Base-by-base conservation (phyloP, 2,888 invertebrate species). In the Drosophila robusta region DNA sequence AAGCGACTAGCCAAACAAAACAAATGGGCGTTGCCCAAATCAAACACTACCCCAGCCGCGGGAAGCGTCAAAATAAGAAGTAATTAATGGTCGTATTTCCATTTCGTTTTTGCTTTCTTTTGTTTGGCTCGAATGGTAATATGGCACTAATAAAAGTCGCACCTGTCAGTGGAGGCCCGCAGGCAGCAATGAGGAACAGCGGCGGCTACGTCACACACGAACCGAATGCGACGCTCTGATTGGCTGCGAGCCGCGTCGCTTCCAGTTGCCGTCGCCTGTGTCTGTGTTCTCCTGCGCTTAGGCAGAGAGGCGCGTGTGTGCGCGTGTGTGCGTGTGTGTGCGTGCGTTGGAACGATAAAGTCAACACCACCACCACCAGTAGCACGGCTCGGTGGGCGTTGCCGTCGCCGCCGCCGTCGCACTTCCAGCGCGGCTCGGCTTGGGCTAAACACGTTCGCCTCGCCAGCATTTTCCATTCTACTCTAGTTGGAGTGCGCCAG, bases 1-100 rank as follows among this genome's bases (percentile, higher is more conserved):
- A 87, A 58, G 70, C 84, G 64, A 70, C 74, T 70, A 80, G 66
- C 75, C 78, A 87, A 84, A 78, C 82, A 87, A 87, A 83, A 78
- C 81, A 89, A 82, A 84, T 75, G 78, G 89, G 90, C 86, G 90
- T 87, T 78, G 60, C 80, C 78, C 55, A 71, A 62, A 49, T 52
- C 63, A 61, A 69, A 65, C 42, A 61, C 75, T 76, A 62, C 85
- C 79, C 81, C 73, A 58, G 67, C 62, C 50, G 46, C 39, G 62
- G 60, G 60, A 70, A 73, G 78, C 65, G 72, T 68, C 51, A 66
- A 85, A 87, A 72, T 71, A 70, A 72, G 80, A 70, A 76, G 75
- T 70, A 75, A 75, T 75, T 82, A 79, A 87, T 87, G 87, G 79
- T 83, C 73, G 75, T 75, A 74, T 75, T 78, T 75, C 80, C 85